These are phyloP conservation scores for Tetranychus piercei DNA, from an alignment of 2,888 invertebrate genomes.

Conservation along the genomic window DNA sequence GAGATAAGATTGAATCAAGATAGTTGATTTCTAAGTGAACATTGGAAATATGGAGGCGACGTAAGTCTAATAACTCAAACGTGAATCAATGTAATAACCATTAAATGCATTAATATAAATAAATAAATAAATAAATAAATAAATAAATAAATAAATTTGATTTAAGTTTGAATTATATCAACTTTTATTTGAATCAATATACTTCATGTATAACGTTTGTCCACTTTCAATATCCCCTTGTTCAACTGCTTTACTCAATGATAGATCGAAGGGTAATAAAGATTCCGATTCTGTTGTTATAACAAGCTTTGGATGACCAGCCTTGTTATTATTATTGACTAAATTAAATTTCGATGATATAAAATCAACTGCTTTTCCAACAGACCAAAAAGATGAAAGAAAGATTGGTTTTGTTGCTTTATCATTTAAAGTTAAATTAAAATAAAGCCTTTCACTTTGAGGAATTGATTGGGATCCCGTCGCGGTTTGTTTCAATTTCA, in stretches of 20 bases:
- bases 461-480: conserved; percentile 18
- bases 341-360: conserved; percentile 16
- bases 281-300: background rate
- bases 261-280: background rate
- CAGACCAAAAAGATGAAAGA: conserved; percentile 18
- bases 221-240: background rate
- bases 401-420: conserved; percentile 9
- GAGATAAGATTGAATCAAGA: no score
- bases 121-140: no score
- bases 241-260: background rate
- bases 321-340: conserved; percentile 19
- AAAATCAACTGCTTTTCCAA: conserved; percentile 20
- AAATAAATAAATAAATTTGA: no score
- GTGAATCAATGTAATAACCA: no score
- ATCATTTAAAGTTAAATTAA: conserved; percentile 14
- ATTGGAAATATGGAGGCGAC: no score
- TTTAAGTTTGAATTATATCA: background rate
- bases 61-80: no score
- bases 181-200: background rate
- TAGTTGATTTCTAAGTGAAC: no score
- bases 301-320: conserved; percentile 14
- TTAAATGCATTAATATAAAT: no score
- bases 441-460: conserved; percentile 19
- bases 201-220: background rate
- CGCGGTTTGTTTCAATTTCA: conserved; percentile 20